Percentiles rank a stretch among this genome's conserved stretches.
phyloP scores from a whole-genome alignment of 2,888 invertebrate genomes.

The Chrysina gloriosa region DNA sequence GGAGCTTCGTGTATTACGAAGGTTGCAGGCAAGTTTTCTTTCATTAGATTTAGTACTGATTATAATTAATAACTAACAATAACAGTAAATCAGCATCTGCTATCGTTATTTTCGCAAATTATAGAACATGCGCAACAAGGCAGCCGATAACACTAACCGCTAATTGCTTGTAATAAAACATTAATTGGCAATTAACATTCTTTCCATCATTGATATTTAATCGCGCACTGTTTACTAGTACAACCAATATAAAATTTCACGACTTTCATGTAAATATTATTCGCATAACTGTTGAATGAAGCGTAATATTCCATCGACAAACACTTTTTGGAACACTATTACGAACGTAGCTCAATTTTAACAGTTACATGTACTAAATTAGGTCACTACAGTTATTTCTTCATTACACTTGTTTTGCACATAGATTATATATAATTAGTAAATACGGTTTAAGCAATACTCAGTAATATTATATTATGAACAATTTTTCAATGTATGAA shows the following conservation, averaged over 20 bases:
- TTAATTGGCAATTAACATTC: constrained; percentile 3
- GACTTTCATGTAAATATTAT: neutral
- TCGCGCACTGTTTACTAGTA: neutral
- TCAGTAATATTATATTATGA: neutral
- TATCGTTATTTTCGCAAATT: neutral
- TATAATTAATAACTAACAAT: no score
- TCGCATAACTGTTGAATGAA: neutral
- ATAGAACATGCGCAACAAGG: neutral
- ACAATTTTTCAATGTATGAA: no score
- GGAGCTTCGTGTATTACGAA: no score
- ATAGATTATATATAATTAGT: constrained; percentile 3
- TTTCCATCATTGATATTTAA: neutral
- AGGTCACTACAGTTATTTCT: constrained; percentile 25
- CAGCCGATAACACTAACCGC: neutral
- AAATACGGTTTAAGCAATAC: neutral
- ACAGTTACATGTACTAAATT: constrained; percentile 9
- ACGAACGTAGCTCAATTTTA: neutral
- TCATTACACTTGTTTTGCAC: constrained; percentile 11
- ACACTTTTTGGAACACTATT: neutral
- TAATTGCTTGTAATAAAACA: neutral
- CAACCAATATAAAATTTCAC: neutral
- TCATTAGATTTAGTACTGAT: no score
- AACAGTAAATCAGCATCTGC: neutral
- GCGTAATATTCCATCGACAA: neutral
- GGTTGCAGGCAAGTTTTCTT: no score